phyloP scores from a whole-genome alignment of 2,888 invertebrate species.

The Chirona hameri region DNA sequence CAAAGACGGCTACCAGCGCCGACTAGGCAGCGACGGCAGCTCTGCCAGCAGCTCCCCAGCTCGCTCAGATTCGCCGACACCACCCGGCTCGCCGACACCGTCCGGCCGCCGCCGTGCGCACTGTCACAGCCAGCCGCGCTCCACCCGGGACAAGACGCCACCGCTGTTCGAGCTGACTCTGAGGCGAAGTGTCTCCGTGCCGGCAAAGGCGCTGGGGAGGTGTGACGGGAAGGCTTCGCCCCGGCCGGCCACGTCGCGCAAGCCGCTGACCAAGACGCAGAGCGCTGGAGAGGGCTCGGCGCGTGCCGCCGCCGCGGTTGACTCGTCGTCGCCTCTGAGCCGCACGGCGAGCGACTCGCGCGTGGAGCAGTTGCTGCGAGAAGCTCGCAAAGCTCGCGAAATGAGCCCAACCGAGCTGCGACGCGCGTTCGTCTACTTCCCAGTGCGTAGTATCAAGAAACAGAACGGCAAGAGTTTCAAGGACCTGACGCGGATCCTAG shows the following conservation, averaged over 20 bases:
- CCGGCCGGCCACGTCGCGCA: background rate
- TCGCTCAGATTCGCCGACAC: background rate
- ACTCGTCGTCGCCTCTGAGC: background rate
- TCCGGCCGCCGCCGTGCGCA: background rate
- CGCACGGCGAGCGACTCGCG: constrained; percentile 38
- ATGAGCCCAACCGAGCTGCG: constrained; percentile 6
- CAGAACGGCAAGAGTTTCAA: constrained; percentile 39
- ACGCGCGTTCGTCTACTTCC: constrained; percentile 33
- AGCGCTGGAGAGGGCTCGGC: background rate
- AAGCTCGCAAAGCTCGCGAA: constrained; percentile 32
- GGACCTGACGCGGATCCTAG: constrained; percentile 38
- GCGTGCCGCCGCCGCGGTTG: background rate
- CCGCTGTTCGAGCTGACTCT: constrained; percentile 3
- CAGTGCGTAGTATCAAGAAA: constrained; percentile 34
- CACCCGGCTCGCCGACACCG: background rate
- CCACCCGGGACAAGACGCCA: background rate
- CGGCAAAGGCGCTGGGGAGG: background rate
- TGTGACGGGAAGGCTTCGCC: background rate
- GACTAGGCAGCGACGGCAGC: constrained; percentile 26
- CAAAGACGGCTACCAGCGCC: constrained; percentile 22
- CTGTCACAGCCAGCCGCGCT: background rate
- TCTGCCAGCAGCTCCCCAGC: constrained; percentile 7
- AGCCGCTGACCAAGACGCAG: background rate
- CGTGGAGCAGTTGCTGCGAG: constrained; percentile 37
- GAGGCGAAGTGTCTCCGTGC: background rate